A percentile compares a stretch with the other conserved stretches of the same genome.
Evolutionary conservation across 2,797 vertebrate species (phyloP).

Genomic region (Carcharodon carcharias): DNA sequence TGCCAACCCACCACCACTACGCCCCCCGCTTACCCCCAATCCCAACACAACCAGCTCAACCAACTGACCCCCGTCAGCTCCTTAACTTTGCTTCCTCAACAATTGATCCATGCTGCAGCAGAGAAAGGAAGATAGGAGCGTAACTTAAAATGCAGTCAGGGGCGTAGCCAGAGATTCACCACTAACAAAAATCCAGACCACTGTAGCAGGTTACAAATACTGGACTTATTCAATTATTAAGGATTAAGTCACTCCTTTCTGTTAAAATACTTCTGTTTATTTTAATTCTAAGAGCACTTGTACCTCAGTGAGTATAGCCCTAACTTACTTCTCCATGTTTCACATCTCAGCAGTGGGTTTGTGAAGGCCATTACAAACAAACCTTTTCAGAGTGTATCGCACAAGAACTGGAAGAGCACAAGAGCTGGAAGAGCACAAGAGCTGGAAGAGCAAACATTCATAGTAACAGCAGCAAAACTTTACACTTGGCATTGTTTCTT

Average conservation of each 20-base stretch:
- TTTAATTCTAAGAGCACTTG: background rate
- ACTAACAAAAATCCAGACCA: too few species aligned
- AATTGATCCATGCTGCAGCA: too few species aligned
- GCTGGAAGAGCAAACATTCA: background rate
- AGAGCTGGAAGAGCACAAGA: background rate
- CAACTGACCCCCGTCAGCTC: too few species aligned
- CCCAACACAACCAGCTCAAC: too few species aligned
- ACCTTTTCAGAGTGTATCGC: background rate
- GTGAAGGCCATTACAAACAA: background rate
- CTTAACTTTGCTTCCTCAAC: too few species aligned
- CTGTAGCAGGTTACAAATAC: background rate
- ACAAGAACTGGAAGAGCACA: background rate
- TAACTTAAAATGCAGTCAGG: too few species aligned
- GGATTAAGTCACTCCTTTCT: background rate
- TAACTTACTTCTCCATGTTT: background rate
- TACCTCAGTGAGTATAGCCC: background rate
- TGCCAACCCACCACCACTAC: too few species aligned
- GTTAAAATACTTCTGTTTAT: background rate
- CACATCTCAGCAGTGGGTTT: background rate
- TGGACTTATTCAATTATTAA: background rate
- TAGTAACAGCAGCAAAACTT: background rate
- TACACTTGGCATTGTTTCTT: background rate
- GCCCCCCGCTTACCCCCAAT: too few species aligned
- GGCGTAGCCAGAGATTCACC: too few species aligned
- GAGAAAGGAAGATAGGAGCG: too few species aligned